Evolutionary conservation across 2,113 vertebrate genomes (phyloP), one percentile per base, ranked within the genome.

Genomic region (Coturnix japonica): DNA sequence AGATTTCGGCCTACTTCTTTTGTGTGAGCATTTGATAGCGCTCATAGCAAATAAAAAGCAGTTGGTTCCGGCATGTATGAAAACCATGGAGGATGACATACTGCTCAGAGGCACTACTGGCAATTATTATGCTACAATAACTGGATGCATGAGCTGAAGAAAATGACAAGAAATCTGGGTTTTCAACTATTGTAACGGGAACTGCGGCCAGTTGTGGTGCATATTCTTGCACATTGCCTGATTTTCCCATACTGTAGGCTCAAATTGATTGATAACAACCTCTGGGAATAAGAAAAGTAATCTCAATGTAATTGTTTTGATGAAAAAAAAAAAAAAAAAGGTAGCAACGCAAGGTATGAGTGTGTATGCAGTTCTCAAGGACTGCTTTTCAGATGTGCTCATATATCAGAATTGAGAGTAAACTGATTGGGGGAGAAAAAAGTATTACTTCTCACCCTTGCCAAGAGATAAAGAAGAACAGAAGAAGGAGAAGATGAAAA

Each of bases 111-210:
- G 39, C 22, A 74, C 15, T 19, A 46, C 4, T 43, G 30, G 77
- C 2, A 49, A 26, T 41, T 60, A n/a, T 39, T 0, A 0, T 64
- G 43, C 46, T 71, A 11, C 22, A 65, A 4, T 0, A 80, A 17
- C 4, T 74, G 65, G 56, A 66, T 61, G 53, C 22, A 64, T 15
- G 72, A 87, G 53, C 15, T 43, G 65, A 74, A 70, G 51, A 15
- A 71, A 23, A 47, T 9, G n/a, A 82, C 19, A 89, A 89, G 16
- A 91, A 37, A 8, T 76, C 37, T 57, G 22, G 1, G 17, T 3
- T 35, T 63, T 90, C 37, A 87, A 35, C 22, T 39, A 66, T 7
- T 37, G 64, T 51, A 77, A 19, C 11, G 59, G 65, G 60, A 66
- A 79, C 20, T 63, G 33, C 0, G 1, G 28, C 22, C 37, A 77